phyloP scores from a whole-genome alignment of 2,888 invertebrate species.

The Schizotus pectinicornis region DNA sequence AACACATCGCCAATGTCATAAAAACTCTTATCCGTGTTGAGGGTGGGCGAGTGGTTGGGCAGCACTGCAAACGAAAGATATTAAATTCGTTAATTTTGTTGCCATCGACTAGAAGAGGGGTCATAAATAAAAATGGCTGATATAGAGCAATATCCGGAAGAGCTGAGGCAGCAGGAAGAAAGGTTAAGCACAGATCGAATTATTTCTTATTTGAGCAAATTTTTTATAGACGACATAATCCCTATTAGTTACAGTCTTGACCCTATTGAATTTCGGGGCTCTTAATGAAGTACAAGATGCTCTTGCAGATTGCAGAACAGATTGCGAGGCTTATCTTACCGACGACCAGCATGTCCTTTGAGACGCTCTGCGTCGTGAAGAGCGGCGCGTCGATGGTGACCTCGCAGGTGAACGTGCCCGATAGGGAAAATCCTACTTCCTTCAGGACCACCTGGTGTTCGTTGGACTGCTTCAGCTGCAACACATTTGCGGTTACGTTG shows the following conservation, averaged over 20 bases:
- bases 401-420: conserved; percentile 83
- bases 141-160: not conserved
- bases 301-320: too few species aligned
- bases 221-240: too few species aligned
- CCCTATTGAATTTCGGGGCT: not conserved
- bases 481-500: conserved; percentile 39
- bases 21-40: conserved; percentile 73
- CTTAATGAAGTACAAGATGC: too few species aligned
- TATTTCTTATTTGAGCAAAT: too few species aligned
- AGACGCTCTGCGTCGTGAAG: conserved; percentile 72
- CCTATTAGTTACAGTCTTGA: not conserved
- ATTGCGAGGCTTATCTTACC: conserved; percentile 63
- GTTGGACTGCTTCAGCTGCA: conserved; percentile 75
- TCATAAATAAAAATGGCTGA: not conserved
- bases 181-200: too few species aligned
- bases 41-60: conserved; percentile 69
- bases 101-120: not conserved
- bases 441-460: conserved; percentile 76
- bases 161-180: too few species aligned
- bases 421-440: conserved; percentile 72
- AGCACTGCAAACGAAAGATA: conserved; percentile 65
- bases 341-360: conserved; percentile 74
- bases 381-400: conserved; percentile 78
- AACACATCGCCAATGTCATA: conserved; percentile 79
- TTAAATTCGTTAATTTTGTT: not conserved